A percentile compares a stretch with the other conserved stretches of the same genome.
These are phyloP conservation scores for Diplodus sargus DNA, from an alignment of 2,797 vertebrate species.

Conservation along the genomic window DNA sequence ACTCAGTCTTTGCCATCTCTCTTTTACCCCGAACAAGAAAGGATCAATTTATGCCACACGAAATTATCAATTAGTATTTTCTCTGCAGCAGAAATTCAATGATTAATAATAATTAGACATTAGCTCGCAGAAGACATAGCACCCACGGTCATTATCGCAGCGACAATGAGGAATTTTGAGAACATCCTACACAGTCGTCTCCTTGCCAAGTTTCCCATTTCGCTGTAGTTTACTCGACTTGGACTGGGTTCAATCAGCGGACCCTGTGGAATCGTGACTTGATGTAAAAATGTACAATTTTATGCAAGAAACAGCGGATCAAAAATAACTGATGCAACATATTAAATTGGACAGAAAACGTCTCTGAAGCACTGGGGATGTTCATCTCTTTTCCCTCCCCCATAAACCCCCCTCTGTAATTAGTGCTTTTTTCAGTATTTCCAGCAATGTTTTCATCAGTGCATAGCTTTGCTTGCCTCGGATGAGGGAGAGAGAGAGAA, in stretches of 20 bases:
- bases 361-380: slow-evolving; percentile 74
- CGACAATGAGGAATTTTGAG: slow-evolving; percentile 48
- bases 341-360: slow-evolving; percentile 83
- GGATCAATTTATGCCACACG: slow-evolving; percentile 10
- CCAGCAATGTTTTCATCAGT: slow-evolving; percentile 80
- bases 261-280: slow-evolving; percentile 57
- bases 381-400: slow-evolving; percentile 49
- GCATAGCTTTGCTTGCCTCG: slow-evolving; percentile 51
- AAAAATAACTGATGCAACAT: slow-evolving; percentile 84
- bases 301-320: slow-evolving; percentile 74
- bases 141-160: slow-evolving; percentile 48
- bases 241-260: slow-evolving; percentile 58
- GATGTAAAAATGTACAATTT: slow-evolving; percentile 72
- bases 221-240: slow-evolving; percentile 41
- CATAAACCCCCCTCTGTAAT: slow-evolving; percentile 63
- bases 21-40: slow-evolving; percentile 11
- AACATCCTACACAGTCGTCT: slow-evolving; percentile 44
- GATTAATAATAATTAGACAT: slow-evolving; percentile 56
- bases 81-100: slow-evolving; percentile 28
- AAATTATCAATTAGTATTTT: slow-evolving; percentile 59
- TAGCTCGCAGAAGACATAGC: slow-evolving; percentile 38
- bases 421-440: slow-evolving; percentile 79
- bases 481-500: slow-evolving; percentile 50
- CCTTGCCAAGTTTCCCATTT: slow-evolving; percentile 52
- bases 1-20: not conserved